Base-by-base conservation (phyloP, 2,888 invertebrate species). In the Chymomyza amoena region DNA sequence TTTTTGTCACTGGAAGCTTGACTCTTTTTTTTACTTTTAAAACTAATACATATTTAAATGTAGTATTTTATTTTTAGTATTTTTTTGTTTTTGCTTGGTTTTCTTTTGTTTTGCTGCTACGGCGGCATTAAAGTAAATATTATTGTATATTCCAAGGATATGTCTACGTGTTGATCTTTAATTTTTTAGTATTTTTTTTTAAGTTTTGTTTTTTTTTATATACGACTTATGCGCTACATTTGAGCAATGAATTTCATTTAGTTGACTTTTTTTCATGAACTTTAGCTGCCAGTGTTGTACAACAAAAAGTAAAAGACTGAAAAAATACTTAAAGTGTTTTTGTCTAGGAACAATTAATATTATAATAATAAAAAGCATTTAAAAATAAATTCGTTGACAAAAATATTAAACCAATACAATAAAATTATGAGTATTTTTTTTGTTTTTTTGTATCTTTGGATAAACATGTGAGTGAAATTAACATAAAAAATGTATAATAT, bases 111-210 rank as follows among this genome's bases (percentile, higher is more conserved):
- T 64, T 79, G 81, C 81, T 84, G 87, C 87, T 80, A 80, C 73
- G 75, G 77, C 84, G 71, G 87, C 87, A 84, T 79, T 89, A 89
- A 88, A 89, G 88, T 88, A 86, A 79, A 77, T 84, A 84, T 86
- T 86, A 86, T 86, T 86, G 85, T 86, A 87, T 86, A 85, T 86
- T 85, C 77, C 84, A 89, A 89, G 89, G 90, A 90, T 90, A 90
- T 90, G 90, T 89, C 89, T 90, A 89, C 89, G 90, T 88, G 86
- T 89, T 88, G 84, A 89, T 89, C 79, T 81, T 45, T 64, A 57
- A 45, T 59, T 57, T 66, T 61, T 18, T 28, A 36, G 18, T 32
- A 7, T 51, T 51, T 57, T 65, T 56, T 57, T 65, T n/a, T n/a
- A n/a, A n/a, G n/a, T n/a, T 1, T 45, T 45, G 16, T 20, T 85